These are phyloP conservation scores for Mythimna ferrago DNA, from an alignment of 2,888 invertebrate genomes.

Conservation along the genomic window DNA sequence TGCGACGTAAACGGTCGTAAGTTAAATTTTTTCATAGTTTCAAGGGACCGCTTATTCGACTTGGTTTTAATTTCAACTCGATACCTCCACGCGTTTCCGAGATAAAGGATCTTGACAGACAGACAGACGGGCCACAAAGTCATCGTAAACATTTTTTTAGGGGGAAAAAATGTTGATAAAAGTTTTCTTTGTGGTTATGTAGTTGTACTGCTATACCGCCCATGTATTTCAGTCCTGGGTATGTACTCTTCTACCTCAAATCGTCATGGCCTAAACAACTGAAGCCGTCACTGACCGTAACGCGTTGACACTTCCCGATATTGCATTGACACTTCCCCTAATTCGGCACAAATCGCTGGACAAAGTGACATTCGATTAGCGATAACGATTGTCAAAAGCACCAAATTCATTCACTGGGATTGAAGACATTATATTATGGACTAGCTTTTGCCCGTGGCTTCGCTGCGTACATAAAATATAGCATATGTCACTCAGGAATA, in stretches of 20 bases:
- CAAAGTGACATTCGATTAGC: neutral
- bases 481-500: too few species aligned
- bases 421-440: neutral
- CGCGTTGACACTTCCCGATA: slow-evolving; percentile 28
- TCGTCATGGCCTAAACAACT: slow-evolving; percentile 3
- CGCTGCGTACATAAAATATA: too few species aligned
- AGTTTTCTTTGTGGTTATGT: neutral
- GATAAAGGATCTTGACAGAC: too few species aligned
- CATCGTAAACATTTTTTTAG: too few species aligned
- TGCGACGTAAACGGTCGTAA: too few species aligned
- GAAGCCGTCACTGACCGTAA: slow-evolving; percentile 5
- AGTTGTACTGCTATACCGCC: neutral
- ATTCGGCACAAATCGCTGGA: neutral
- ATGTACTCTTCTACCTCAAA: neutral
- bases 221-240: neutral
- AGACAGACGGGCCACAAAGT: too few species aligned
- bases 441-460: too few species aligned
- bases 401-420: neutral
- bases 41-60: too few species aligned
- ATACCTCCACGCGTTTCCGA: too few species aligned
- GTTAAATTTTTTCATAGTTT: too few species aligned
- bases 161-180: neutral
- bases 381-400: neutral
- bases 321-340: slow-evolving; percentile 6
- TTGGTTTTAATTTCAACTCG: too few species aligned